Percentiles rank a stretch among this genome's conserved stretches.
These are phyloP conservation scores for Rhegmatorhina hoffmannsi DNA, from an alignment of 2,113 vertebrate genomes.

Conservation along the genomic window DNA sequence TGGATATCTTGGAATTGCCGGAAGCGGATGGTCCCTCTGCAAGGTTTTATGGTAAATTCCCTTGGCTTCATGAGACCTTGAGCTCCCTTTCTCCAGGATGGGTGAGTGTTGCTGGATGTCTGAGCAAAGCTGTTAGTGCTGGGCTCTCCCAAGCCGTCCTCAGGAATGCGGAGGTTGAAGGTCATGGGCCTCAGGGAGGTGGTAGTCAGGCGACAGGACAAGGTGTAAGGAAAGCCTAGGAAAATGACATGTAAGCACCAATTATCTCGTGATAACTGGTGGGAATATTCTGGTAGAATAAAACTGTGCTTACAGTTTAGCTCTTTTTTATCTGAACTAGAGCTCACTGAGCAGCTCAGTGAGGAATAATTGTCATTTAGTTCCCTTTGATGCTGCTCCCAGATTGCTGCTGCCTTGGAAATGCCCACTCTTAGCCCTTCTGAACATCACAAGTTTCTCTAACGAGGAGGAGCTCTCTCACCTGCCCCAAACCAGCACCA, in stretches of 20 bases:
- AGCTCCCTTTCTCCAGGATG: constrained; percentile 42
- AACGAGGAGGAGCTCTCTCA: neutral
- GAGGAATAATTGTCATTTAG: neutral
- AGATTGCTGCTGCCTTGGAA: neutral
- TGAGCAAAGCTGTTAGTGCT: constrained; percentile 68
- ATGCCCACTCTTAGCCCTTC: too few species aligned
- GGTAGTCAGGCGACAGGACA: constrained; percentile 81
- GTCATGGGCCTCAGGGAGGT: constrained; percentile 82
- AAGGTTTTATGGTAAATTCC: constrained; percentile 82
- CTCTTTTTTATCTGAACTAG: neutral
- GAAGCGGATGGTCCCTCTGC: constrained; percentile 68
- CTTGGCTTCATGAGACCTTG: constrained; percentile 24
- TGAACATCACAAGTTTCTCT: neutral
- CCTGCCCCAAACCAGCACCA: neutral
- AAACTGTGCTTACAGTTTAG: neutral
- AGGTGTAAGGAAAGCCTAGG: constrained; percentile 81
- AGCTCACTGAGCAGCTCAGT: neutral
- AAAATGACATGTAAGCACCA: too few species aligned
- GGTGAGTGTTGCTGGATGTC: neutral
- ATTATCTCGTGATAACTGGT: neutral
- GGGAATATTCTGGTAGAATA: neutral
- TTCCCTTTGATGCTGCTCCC: neutral
- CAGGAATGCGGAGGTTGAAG: constrained; percentile 81
- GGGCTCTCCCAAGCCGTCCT: constrained; percentile 73
- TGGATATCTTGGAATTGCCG: constrained; percentile 71